Evolutionary conservation across 1,140 invertebrate species (phyloP).

Genomic region (Brevipalpus yothersi): DNA sequence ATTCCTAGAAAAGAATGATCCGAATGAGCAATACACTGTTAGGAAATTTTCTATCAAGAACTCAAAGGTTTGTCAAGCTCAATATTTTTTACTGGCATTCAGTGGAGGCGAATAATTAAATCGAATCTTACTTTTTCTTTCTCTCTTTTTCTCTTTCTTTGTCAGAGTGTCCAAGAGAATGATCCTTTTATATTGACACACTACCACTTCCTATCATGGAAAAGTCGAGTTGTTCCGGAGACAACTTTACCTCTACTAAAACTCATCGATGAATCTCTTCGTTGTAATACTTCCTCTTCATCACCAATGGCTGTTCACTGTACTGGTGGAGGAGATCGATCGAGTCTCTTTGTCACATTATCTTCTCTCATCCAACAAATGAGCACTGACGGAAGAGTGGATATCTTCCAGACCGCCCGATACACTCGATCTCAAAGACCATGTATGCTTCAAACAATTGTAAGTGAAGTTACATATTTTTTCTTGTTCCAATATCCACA

Average conservation of each 20-base stretch:
- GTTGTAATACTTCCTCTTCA: not conserved
- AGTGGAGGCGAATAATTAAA: not conserved
- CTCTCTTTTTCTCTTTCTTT: not conserved
- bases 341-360: constrained; percentile 62
- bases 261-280: constrained; percentile 11
- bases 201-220: constrained; percentile 7
- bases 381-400: constrained; percentile 48
- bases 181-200: constrained; percentile 9
- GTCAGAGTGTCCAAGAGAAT: constrained; percentile 6
- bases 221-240: constrained; percentile 9
- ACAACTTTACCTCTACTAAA: constrained; percentile 9
- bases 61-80: constrained; percentile 31
- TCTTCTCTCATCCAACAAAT: constrained; percentile 60
- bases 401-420: constrained; percentile 54
- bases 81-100: not conserved
- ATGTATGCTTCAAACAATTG: constrained; percentile 38
- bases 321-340: constrained; percentile 52
- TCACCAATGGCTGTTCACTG: constrained; percentile 11
- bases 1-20: constrained; percentile 54
- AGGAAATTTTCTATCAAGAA: constrained; percentile 56
- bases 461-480: constrained; percentile 9
- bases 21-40: constrained; percentile 48
- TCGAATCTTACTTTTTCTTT: not conserved
- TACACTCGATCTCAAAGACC: constrained; percentile 58
- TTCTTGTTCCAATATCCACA: not conserved